phyloP scores from a whole-genome alignment of 2,888 invertebrate genomes.

The Meiosimyza platycephala region DNA sequence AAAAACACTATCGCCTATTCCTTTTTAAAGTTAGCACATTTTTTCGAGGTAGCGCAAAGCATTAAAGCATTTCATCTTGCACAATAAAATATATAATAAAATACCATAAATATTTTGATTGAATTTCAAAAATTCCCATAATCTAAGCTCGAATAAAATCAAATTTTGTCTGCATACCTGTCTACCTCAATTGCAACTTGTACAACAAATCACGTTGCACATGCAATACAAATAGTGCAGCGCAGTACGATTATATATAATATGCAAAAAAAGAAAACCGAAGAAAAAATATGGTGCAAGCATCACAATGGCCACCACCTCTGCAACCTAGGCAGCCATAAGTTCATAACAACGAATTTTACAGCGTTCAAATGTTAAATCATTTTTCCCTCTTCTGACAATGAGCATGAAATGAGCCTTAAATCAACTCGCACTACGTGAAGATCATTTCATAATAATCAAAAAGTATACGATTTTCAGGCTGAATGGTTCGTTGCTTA shows the following conservation, averaged over 20 bases:
- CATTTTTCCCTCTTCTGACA: constrained; percentile 31
- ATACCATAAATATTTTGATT: constrained; percentile 32
- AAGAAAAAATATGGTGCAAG: constrained; percentile 24
- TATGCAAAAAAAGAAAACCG: constrained; percentile 23
- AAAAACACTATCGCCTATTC: too few relatives aligned
- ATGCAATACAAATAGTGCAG: neutral
- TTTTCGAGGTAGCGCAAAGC: too few relatives aligned
- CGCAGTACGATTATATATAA: constrained; percentile 3
- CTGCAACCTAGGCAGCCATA: neutral
- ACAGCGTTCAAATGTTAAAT: constrained; percentile 27
- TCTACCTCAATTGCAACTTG: constrained; percentile 2
- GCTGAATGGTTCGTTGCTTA: neutral
- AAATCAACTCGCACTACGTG: constrained; percentile 30
- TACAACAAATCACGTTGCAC: too few relatives aligned
- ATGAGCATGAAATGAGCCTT: constrained; percentile 32
- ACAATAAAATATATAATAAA: constrained; percentile 36
- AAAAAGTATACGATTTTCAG: neutral
- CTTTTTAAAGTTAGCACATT: too few relatives aligned
- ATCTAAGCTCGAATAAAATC: constrained; percentile 13
- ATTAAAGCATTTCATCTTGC: too few relatives aligned
- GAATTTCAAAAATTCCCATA: constrained; percentile 35
- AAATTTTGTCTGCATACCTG: constrained; percentile 22
- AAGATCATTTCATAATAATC: constrained; percentile 32
- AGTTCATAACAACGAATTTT: neutral
- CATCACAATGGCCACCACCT: neutral